Percentiles rank a stretch among this genome's conserved stretches.
These are phyloP conservation scores for Sarcophaga peregrina DNA, from an alignment of 1,140 invertebrate genomes.

Conservation along the genomic window DNA sequence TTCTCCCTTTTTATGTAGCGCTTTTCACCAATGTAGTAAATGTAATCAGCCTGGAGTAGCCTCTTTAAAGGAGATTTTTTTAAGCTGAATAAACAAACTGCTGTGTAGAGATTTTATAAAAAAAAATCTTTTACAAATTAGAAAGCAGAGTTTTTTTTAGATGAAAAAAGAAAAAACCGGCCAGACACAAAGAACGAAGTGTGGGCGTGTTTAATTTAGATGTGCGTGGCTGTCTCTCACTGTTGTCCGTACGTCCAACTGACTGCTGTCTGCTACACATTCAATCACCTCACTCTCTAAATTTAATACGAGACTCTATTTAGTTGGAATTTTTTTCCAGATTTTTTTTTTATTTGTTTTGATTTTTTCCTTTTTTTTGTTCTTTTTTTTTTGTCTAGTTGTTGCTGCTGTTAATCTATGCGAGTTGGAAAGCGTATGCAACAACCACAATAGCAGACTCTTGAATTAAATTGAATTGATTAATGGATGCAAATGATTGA, in stretches of 20 bases:
- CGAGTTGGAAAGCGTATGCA: not conserved
- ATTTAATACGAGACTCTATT: not conserved
- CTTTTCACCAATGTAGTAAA: not conserved
- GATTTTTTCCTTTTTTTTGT: not conserved
- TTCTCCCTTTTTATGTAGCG: no score
- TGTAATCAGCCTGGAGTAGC: not conserved
- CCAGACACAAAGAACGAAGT: not conserved
- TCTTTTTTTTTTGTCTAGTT: not conserved
- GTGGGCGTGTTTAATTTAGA: not conserved
- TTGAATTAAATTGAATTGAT: slow-evolving; percentile 43
- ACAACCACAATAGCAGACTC: not conserved
- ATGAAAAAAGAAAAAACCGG: not conserved
- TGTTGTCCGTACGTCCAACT: no score
- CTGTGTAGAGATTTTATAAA: not conserved
- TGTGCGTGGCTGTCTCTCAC: not conserved
- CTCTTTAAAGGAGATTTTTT: not conserved
- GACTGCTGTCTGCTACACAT: not conserved
- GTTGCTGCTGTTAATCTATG: slow-evolving; percentile 4
- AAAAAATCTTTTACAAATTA: slow-evolving; percentile 5
- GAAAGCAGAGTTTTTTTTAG: not conserved
- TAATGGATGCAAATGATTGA: slow-evolving; percentile 44
- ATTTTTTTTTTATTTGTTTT: slow-evolving; percentile 4
- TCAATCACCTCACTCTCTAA: not conserved
- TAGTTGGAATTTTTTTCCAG: not conserved
- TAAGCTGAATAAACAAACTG: not conserved